phyloP scores from a whole-genome alignment of 2,113 vertebrate species.

The Porphyrio hochstetteri region DNA sequence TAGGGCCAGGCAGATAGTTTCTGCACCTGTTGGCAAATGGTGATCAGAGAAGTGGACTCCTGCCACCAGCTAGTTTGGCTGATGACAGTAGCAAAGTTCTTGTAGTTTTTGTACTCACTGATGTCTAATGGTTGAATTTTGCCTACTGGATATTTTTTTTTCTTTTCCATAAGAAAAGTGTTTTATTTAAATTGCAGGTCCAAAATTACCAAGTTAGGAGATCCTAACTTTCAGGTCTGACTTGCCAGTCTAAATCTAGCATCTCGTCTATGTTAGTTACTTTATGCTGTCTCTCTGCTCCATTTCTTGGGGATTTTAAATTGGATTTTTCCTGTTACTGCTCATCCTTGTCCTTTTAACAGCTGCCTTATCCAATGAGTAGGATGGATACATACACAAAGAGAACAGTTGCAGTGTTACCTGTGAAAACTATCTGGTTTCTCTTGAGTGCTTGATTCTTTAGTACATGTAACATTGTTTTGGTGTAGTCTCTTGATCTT shows the following conservation, averaged over 20 bases:
- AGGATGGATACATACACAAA: rapidly evolving
- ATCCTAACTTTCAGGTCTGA: not conserved
- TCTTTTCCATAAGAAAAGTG: not conserved
- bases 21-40: not conserved
- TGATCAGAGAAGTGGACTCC: not conserved
- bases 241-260: not conserved
- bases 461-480: not conserved
- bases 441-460: not conserved
- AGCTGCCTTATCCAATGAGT: not conserved
- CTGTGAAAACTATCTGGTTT: not conserved
- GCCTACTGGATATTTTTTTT: not conserved
- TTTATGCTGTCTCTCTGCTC: not conserved
- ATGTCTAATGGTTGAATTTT: not conserved
- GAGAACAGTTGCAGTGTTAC: not conserved
- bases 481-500: not conserved
- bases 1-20: not conserved
- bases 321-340: not conserved
- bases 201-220: not conserved
- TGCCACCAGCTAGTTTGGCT: not conserved
- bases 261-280: not conserved
- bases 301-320: not conserved
- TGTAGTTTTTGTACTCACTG: not conserved
- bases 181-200: not conserved
- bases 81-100: not conserved
- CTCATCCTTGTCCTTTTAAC: not conserved